Percentiles rank a stretch among this genome's conserved stretches.
Conservation (phyloP, 2,113 vertebrate genomes). For the human (Homo sapiens) region GRCh38 chr4:172149501-172150000, state of each 20-base stretch:
- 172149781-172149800: background rate
- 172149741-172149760: background rate
- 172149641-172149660: background rate
- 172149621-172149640: background rate
- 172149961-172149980: background rate
- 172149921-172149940: background rate
- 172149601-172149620: background rate
- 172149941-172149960: background rate
- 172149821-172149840: background rate
- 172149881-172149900: background rate
- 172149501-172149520: accelerated
- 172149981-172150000: background rate
- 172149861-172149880: background rate
- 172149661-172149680: background rate
- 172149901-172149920: background rate
- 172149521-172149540: background rate
- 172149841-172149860: background rate
- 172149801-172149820: background rate
- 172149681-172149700: background rate
- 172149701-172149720: background rate
- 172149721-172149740: background rate
- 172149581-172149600: background rate
- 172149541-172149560: background rate
- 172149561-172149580: background rate
- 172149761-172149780: background rate